phyloP scores from a whole-genome alignment of 2,797 vertebrate genomes.

The Cyprinella venusta region DNA sequence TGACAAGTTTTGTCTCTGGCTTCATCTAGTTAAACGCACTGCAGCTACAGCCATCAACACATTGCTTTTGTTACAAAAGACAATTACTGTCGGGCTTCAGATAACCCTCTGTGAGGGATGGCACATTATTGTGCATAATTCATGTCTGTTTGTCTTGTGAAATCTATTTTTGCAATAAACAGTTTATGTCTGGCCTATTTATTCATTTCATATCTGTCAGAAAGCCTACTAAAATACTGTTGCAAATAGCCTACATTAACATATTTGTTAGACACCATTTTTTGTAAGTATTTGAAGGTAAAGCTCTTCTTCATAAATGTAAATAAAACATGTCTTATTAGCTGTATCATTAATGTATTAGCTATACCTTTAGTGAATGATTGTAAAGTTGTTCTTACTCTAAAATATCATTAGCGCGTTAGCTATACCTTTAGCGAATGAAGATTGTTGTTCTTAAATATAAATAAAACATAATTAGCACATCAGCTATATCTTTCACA shows the following conservation, averaged over 20 bases:
- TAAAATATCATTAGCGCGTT: neutral
- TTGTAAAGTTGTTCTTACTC: neutral
- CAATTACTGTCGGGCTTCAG: conserved; percentile 6
- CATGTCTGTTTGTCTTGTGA: conserved; percentile 12
- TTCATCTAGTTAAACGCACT: neutral
- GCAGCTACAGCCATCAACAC: neutral
- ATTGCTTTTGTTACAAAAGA: neutral
- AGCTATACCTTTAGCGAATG: neutral
- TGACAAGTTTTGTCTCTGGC: neutral
- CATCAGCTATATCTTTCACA: neutral
- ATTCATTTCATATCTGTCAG: conserved; percentile 1
- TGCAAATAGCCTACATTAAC: no score
- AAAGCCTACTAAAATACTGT: neutral
- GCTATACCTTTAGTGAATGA: neutral
- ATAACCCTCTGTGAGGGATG: neutral
- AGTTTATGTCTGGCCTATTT: neutral
- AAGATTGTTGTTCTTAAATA: neutral
- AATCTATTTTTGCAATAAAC: neutral
- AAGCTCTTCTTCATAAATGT: neutral
- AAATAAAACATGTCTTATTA: neutral
- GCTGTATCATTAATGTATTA: neutral
- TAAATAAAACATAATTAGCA: neutral
- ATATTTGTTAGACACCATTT: neutral
- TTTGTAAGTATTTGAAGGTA: neutral
- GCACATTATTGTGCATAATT: neutral